phyloP scores from a whole-genome alignment of 2,888 invertebrate species.

The Omphaloscelis lunosa region DNA sequence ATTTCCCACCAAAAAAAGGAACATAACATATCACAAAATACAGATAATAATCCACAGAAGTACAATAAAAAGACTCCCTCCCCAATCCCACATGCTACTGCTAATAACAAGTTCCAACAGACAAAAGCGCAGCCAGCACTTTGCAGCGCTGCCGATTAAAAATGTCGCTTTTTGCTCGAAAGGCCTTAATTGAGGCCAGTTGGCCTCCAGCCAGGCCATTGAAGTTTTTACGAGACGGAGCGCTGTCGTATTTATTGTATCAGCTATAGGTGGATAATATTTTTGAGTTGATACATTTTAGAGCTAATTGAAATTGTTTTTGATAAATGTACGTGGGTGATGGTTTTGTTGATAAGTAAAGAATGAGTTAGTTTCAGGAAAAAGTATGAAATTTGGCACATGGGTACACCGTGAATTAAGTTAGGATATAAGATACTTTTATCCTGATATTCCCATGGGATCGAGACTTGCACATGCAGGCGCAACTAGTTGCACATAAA shows the following conservation, averaged over 20 bases:
- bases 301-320: background rate
- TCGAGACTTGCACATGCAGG: no score
- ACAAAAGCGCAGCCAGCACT: constrained; percentile 33
- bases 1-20: no score
- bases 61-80: background rate
- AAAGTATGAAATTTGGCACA: no score
- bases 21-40: background rate
- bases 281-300: constrained; percentile 12
- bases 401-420: no score
- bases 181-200: constrained; percentile 59
- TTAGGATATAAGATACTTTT: no score
- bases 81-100: background rate
- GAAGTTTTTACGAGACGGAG: constrained; percentile 14
- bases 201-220: constrained; percentile 51
- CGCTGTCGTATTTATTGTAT: constrained; percentile 54
- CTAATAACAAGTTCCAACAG: constrained; percentile 40
- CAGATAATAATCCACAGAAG: background rate
- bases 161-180: constrained; percentile 58
- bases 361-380: no score
- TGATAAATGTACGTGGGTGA: background rate
- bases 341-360: background rate
- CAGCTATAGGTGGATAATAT: constrained; percentile 3
- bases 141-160: constrained; percentile 50
- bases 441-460: no score
- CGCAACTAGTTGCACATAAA: background rate